Evolutionary conservation across 2,888 invertebrate genomes (phyloP), one percentile per base, ranked within the genome.

Genomic region (Vesta saturnalis): DNA sequence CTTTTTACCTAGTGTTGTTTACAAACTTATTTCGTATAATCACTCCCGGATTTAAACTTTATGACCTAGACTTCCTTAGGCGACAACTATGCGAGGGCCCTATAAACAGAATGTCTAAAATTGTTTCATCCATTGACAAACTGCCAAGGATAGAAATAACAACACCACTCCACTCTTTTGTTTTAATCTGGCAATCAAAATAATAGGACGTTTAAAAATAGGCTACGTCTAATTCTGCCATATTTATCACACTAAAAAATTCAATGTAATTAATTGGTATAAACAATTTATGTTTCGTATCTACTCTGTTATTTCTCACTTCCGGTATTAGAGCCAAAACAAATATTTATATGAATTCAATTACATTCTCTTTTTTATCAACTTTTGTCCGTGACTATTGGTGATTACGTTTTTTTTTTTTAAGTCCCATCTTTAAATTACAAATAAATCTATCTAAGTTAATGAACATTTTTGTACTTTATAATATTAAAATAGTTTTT

Each of bases 21-120:
- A 77, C 74, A 73, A 73, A 72, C 73, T 73, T 71, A 64, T 74
- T 75, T 76, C 75, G 73, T 76, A 72, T 74, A 73, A 75, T 75
- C 74, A 71, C 70, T 71, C 64, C 76, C 74, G 75, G 70, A 73
- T 78, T 77, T 76, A 76, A 77, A 77, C 74, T 78, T 79, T 79
- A 78, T 77, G 75, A 74, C 67, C 75, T 72, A 77, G 77, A 79
- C 79, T 78, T 79, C 79, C 79, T 70, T 77, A 70, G 69, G 67
- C 67, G 73, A 74, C 72, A 70, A 63, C 63, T 64, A 65, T 70
- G 75, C 74, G 76, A 66, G 71, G 75, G 77, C 73, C 76, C 73
- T 72, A 70, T 73, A 69, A 60, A 64, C 60, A 61, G 61, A 69
- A 65, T 61, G 60, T 76, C 73, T 74, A 70, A 73, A 77, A 76